Evolutionary conservation across 2,113 vertebrate genomes (phyloP).

Genomic region (Pseudorhombus dupliciocellatus): DNA sequence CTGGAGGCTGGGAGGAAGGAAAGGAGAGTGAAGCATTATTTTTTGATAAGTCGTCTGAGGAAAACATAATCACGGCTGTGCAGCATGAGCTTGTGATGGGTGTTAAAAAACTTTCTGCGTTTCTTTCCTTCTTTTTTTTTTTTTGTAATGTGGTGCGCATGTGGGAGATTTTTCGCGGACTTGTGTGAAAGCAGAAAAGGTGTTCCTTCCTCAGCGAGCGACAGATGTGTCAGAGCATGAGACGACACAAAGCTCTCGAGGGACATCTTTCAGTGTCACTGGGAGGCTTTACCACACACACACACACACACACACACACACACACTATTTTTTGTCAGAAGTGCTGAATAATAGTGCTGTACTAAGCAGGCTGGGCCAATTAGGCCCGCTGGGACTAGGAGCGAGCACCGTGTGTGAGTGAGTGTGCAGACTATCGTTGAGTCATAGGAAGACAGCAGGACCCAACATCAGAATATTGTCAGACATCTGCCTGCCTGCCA

Average conservation of each 20-base stretch:
- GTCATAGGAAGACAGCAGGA: constrained; percentile 67
- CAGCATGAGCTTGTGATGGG: constrained; percentile 45
- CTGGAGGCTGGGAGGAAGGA: constrained; percentile 30
- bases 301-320: constrained; percentile 21
- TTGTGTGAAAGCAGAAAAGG: constrained; percentile 56
- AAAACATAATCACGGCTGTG: constrained; percentile 65
- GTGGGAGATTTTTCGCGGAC: constrained; percentile 31
- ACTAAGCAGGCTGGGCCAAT: constrained; percentile 74
- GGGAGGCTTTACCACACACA: constrained; percentile 46
- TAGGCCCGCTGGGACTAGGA: constrained; percentile 68
- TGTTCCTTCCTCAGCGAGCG: constrained; percentile 56
- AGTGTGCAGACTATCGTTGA: constrained; percentile 48
- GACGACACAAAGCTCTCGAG: constrained; percentile 57
- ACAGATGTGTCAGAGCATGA: constrained; percentile 73
- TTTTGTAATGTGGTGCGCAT: background rate
- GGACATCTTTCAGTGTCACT: constrained; percentile 72
- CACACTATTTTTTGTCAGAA: constrained; percentile 58
- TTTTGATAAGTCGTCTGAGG: constrained; percentile 66
- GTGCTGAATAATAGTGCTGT: constrained; percentile 75
- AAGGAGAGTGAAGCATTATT: constrained; percentile 56
- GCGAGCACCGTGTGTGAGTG: constrained; percentile 34
- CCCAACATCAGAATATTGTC: constrained; percentile 66
- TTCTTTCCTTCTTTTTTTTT: background rate
- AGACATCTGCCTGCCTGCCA: constrained; percentile 62
- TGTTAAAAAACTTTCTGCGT: constrained; percentile 21